Conservation (phyloP, 1,140 invertebrate species). For the Ostrea edulis region DNA sequence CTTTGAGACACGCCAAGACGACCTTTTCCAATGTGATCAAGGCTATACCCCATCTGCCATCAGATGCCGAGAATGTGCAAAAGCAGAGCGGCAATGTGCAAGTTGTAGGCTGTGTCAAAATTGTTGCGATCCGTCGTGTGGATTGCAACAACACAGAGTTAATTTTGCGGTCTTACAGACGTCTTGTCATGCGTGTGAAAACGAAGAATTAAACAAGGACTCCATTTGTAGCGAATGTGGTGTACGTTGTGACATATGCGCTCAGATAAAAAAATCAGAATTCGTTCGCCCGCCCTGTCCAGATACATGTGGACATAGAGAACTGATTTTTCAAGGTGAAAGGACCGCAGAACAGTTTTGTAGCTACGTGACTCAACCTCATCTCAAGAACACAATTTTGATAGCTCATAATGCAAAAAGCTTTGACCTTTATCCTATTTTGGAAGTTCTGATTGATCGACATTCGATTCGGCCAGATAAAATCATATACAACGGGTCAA, state of each 20-base stretch:
- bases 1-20: slow-evolving; percentile 48
- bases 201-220: background rate
- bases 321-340: background rate
- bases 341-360: background rate
- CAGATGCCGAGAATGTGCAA: slow-evolving; percentile 26
- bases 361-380: background rate
- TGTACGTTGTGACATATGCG: background rate
- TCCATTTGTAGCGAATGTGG: background rate
- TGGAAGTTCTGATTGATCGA: background rate
- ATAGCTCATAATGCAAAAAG: background rate
- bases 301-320: background rate
- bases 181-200: background rate
- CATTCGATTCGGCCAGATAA: background rate
- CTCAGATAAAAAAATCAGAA: background rate
- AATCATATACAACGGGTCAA: background rate
- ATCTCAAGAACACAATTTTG: background rate
- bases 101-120: slow-evolving; percentile 35
- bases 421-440: background rate
- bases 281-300: background rate
- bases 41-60: background rate
- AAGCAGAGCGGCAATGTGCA: background rate
- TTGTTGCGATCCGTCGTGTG: slow-evolving; percentile 34
- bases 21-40: background rate
- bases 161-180: slow-evolving; percentile 16
- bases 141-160: slow-evolving; percentile 22